Base-by-base conservation (phyloP, 2,113 vertebrate genomes). In the Protobothrops mucrosquamatus region DNA sequence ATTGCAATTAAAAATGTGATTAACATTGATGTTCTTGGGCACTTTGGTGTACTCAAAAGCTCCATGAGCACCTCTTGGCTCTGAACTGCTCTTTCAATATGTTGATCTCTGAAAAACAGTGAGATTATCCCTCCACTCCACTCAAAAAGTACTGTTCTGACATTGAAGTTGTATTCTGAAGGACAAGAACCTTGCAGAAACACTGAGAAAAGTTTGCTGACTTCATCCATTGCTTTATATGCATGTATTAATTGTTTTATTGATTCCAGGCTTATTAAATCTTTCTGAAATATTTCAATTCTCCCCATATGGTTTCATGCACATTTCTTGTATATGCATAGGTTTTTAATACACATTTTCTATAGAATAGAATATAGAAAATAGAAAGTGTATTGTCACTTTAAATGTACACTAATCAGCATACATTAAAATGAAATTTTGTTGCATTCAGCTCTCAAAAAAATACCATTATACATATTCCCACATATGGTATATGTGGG, bases 1-100 rank as follows among this genome's bases (percentile, higher is more conserved):
- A 89, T 89, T 92, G 92, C 92, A 92, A 92, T 89, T 92, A 92
- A 89, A 91, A 85, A 92, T n/a, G 52, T 89, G 87, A 92, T 92
- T 89, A 92, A 85, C 51, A n/a, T 46, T 43, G 87, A 57, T 12
- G 51, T 46, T 81, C 87, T 43, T 39, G 22, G 87, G 52, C 39
- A 29, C 92, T 89, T 52, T 26, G 48, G 18, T 3, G 34, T 11
- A n/a, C 64, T 89, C n/a, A 29, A 56, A 54, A 46, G 43, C 48
- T 92, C 92, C 14, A 23, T 20, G 43, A 92, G 92, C 87, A 89
- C 87, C 87, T 89, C 92, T 81, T 26, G 14, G 61, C 87, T n/a
- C 52, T 22, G 15, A 88, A 43, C 64, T n/a, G 52, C 87, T 89
- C 87, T 56, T 89, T 39, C 61, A 22, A 57, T 64, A 7, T 26